Percentiles rank a stretch among this genome's conserved stretches.
phyloP scores from a whole-genome alignment of 2,888 invertebrate genomes.

The Eupithecia vulgata region DNA sequence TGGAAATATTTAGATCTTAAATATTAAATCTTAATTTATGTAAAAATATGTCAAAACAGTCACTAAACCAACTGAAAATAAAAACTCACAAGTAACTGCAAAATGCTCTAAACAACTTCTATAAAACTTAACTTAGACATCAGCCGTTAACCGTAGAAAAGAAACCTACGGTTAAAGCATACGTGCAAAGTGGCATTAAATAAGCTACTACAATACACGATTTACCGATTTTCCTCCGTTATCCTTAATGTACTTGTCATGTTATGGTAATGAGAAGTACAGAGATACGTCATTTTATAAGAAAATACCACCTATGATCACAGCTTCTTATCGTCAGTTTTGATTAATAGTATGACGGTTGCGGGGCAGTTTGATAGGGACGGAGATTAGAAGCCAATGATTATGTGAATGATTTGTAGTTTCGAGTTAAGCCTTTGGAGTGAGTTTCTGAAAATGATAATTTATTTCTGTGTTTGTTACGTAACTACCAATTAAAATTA shows the following conservation, averaged over 20 bases:
- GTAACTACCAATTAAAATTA: not conserved
- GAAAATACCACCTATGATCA: slow-evolving; percentile 37
- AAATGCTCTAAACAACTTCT: slow-evolving; percentile 7
- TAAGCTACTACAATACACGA: slow-evolving; percentile 40
- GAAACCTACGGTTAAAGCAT: slow-evolving; percentile 39
- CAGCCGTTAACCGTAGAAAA: slow-evolving; percentile 4
- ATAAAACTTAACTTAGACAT: slow-evolving; percentile 9
- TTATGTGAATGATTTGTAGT: slow-evolving; percentile 22
- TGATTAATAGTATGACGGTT: slow-evolving; percentile 44
- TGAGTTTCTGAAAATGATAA: not conserved
- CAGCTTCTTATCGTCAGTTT: slow-evolving; percentile 27
- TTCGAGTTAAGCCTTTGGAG: not conserved
- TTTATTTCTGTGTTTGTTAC: not conserved
- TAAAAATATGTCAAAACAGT: not conserved
- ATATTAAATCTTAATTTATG: not conserved
- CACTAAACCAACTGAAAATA: not conserved
- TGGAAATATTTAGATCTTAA: not conserved
- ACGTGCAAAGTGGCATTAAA: slow-evolving; percentile 37
- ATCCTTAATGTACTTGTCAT: slow-evolving; percentile 81
- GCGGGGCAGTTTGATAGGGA: slow-evolving; percentile 31
- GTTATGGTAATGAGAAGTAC: slow-evolving; percentile 79
- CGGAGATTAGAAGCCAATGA: slow-evolving; percentile 19
- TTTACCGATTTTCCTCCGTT: slow-evolving; percentile 43
- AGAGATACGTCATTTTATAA: slow-evolving; percentile 72
- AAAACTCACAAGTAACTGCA: not conserved